Base-by-base conservation (phyloP, 1,140 invertebrate species). In the Nomia melanderi region DNA sequence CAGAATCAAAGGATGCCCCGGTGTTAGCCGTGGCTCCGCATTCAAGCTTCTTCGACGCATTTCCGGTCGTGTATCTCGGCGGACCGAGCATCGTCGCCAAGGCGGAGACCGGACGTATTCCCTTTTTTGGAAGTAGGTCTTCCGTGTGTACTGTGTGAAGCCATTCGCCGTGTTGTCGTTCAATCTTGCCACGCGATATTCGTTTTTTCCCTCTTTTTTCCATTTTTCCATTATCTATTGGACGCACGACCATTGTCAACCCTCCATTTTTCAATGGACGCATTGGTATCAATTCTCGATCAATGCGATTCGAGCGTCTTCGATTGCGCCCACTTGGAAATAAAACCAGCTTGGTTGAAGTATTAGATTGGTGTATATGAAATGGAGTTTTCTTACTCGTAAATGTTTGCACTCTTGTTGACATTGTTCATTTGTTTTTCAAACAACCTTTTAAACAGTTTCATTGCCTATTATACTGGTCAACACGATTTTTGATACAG, bases 81-180 rank as follows among this genome's bases (percentile, higher is more conserved):
- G 96, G 96, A 29, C 97, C 97, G 5, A 96, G 96, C 87, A 96
- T 98, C 88, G 97, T 98, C 79, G 96, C 97, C 71, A 98, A 97
- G 89, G 95, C 95, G 25, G 96, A 97, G 90, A 95, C 95, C 36
- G 94, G 95, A 44, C 92, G 94, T 71, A 94, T 97, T 85, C 96
- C 96, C 53, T 93, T 98, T 87, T 97, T 98, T 92, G 98, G 97
- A 95, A 97, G 97, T 97, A 97, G 87, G 94, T 94, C 65, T 82
- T 63, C 71, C 73, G 78, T 41, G 41, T 54, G 67, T 64, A 41
- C 72, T 47, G 64, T 86, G 44, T 71, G 36, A 72, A 47, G 6
- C 23, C 23, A n/a, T 14, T 14, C 59, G 31, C n/a, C 9, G 25
- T 39, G 59, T 65, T 27, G 57, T 29, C 41, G 56, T 67, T 65